Evolutionary conservation across 2,888 invertebrate genomes (phyloP), one percentile per base, ranked within the genome.

Genomic region (Cynaeus angustus): DNA sequence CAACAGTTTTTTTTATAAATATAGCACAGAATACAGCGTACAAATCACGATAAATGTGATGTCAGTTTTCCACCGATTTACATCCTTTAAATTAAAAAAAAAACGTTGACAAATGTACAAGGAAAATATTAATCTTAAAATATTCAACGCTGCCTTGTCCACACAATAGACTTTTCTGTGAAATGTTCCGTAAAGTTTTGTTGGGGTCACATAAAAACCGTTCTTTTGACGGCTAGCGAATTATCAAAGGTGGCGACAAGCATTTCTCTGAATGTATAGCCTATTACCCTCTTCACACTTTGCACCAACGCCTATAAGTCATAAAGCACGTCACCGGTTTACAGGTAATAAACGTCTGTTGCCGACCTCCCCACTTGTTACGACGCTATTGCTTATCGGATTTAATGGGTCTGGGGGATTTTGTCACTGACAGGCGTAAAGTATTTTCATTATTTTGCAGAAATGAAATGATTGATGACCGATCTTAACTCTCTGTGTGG

Each of bases 311-410:
- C 71, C 68, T 68, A 58, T 71, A 68, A 41, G 62, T 65, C 68
- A 71, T 71, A 71, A 71, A 71, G 56, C 46, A 58, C 43, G 61
- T 67, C 71, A 58, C 64, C 58, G 33, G 59, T 56, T 46, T 71
- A 65, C 71, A 65, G 64, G 68, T 68, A 68, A 68, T 71, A 71
- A 71, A 71, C 58, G 68, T 71, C 59, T 53, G 61, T 68, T 65
- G 28, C 68, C 66, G 59, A 37, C 53, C 59, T 56, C 61, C 64
- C 58, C 52, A 43, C 53, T 66, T 69, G 64, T 69, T 64, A 56
- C 58, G 58, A 65, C 45, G 62, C 56, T 53, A 68, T 58, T 62
- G 68, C 64, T 68, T 68, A 68, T 68, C 26, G 64, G 53, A 62
- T 55, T 68, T 68, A 68, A 61, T 38, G 67, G 43, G 28, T 16